Evolutionary conservation across 2,888 invertebrate species (phyloP).

Genomic region (Stratiomys singularior): DNA sequence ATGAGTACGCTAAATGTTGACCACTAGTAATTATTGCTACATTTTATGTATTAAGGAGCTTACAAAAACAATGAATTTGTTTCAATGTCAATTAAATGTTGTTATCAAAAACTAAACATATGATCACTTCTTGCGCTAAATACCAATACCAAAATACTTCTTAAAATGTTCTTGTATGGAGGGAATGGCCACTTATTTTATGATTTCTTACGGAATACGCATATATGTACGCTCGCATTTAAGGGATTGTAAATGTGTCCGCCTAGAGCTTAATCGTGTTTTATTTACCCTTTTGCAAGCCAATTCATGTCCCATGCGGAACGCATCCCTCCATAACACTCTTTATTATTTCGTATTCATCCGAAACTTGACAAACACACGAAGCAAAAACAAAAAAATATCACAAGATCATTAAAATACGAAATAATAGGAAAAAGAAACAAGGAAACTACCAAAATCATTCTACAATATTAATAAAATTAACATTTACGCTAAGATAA

Average conservation of each 20-base stretch:
- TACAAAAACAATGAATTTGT: constrained; percentile 35
- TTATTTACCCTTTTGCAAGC: neutral
- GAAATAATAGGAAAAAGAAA: constrained; percentile 19
- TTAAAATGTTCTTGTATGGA: constrained; percentile 10
- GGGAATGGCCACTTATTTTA: neutral
- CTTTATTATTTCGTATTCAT: constrained; percentile 27
- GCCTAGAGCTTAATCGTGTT: neutral
- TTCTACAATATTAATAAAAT: constrained; percentile 29
- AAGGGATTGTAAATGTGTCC: neutral
- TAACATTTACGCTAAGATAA: constrained; percentile 30
- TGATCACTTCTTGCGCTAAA: constrained; percentile 24
- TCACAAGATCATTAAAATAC: neutral
- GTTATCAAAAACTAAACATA: constrained; percentile 31
- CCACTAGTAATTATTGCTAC: constrained; percentile 33
- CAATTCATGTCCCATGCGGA: neutral
- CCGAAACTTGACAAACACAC: neutral
- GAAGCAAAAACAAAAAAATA: neutral
- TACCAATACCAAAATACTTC: constrained; percentile 39
- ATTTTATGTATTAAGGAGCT: constrained; percentile 40
- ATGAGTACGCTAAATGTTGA: constrained; percentile 35
- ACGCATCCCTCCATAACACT: neutral
- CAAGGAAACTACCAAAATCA: constrained; percentile 42
- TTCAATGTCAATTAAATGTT: constrained; percentile 45
- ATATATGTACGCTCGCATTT: no score
- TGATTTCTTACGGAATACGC: neutral